Percentiles rank a stretch among this genome's conserved stretches.
Conservation (phyloP, 2,888 invertebrate genomes). For the Mythimna vitellina region DNA sequence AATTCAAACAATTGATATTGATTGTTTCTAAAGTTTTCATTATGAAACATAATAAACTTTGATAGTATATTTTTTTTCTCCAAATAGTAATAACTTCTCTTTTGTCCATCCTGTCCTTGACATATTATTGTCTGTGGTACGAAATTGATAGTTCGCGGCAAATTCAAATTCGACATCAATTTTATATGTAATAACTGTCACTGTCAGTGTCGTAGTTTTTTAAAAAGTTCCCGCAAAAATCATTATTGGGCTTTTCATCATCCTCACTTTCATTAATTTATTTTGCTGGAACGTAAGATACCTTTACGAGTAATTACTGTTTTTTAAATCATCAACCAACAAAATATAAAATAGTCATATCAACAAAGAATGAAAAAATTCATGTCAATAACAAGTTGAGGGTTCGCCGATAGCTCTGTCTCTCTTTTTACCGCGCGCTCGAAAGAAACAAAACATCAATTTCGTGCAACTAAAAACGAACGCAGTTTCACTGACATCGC, state of each 20-base stretch:
- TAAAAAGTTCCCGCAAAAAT: too few relatives aligned
- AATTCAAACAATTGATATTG: not conserved
- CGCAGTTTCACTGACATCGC: slow-evolving; percentile 3
- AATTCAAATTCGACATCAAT: slow-evolving; percentile 18
- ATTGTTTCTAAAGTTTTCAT: not conserved
- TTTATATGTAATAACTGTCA: not conserved
- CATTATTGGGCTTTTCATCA: too few relatives aligned
- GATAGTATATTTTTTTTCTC: not conserved
- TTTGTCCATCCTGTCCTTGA: not conserved
- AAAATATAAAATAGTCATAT: too few relatives aligned
- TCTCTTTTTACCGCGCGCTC: slow-evolving; percentile 35
- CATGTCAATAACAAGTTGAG: slow-evolving; percentile 39
- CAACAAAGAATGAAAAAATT: slow-evolving; percentile 13
- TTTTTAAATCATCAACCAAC: too few relatives aligned
- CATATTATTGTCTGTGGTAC: slow-evolving; percentile 9
- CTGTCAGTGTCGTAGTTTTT: too few relatives aligned
- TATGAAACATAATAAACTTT: not conserved
- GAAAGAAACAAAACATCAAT: slow-evolving; percentile 52
- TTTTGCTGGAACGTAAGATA: too few relatives aligned
- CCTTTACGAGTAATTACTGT: too few relatives aligned
- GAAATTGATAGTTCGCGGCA: slow-evolving; percentile 14
- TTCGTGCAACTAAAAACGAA: not conserved
- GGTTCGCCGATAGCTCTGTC: slow-evolving; percentile 42
- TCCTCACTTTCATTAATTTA: too few relatives aligned
- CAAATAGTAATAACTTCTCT: not conserved